Evolutionary conservation across 2,113 vertebrate species (phyloP), one percentile per base, ranked within the genome.

Genomic region (Condylura cristata): DNA sequence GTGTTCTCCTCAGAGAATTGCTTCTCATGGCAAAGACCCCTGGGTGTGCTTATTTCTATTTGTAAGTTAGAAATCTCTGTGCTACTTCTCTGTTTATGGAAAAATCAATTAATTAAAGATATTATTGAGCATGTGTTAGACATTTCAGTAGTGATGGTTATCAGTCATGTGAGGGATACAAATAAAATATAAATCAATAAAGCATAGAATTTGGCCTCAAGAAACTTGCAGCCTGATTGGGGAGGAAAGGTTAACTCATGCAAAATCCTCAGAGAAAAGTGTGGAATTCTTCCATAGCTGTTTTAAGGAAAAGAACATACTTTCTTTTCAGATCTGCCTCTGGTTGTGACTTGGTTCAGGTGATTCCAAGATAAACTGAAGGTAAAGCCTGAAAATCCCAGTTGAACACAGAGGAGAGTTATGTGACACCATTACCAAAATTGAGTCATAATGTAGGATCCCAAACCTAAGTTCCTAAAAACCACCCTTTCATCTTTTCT

Each of bases 71-170:
- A 89, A 70, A 88, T 89, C 39, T 63, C 32, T 79, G 8, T 72
- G 61, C 26, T 60, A 2, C 22, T 95, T 76, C 63, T 39, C 34
- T 63, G 84, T 81, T 68, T 48, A 51, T 16, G 13, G n/a, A 24
- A 95, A 85, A 88, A 41, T 68, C 65, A 89, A 74, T 72, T 88
- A 75, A 41, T 53, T 83, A 53, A 53, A 85, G 85, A 26, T 78
- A 53, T 22, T 92, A 22, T 37, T 48, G 44, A 90, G 44, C 63
- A 6, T 37, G 13, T 39, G 12, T 41, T 22, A 61, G 48, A 26
- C 86, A 84, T 63, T 78, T 95, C 39, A n/a, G 0, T 32, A 63
- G 56, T 34, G 48, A 16, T 68, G 63, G 79, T n/a, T 76, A n/a
- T 58, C 46, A 60, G 34, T 78, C 39, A 58, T 1, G 0, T 46